Evolutionary conservation across 2,888 invertebrate species (phyloP).

Genomic region (Trichogramma dendrolimi): DNA sequence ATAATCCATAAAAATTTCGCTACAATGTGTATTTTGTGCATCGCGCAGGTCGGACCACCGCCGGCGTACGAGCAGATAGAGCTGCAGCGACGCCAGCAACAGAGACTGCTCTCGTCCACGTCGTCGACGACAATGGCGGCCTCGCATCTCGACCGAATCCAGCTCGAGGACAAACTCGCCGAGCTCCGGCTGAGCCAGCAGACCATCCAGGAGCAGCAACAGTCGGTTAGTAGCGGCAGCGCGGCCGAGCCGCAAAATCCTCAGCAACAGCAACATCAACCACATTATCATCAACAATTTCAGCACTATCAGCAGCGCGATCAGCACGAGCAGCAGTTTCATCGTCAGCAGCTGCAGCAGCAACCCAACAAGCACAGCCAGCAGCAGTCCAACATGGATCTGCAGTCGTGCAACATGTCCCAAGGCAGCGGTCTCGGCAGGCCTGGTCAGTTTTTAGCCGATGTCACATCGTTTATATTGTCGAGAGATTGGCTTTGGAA

Average conservation of each 20-base stretch:
- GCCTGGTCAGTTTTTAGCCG: conserved; percentile 41
- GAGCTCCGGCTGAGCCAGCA: conserved; percentile 58
- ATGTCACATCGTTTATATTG: conserved; percentile 25
- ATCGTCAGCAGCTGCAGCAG: conserved; percentile 33
- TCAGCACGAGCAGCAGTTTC: neutral
- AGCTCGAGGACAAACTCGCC: conserved; percentile 52
- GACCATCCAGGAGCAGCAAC: conserved; percentile 41
- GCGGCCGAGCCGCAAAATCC: conserved; percentile 27
- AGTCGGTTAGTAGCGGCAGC: conserved; percentile 5
- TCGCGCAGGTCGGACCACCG: conserved; percentile 38
- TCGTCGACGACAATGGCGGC: conserved; percentile 30
- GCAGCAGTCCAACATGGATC: conserved; percentile 45
- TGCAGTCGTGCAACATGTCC: conserved; percentile 56
- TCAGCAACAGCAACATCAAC: conserved; percentile 19
- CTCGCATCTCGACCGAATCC: conserved; percentile 41
- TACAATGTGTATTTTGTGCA: neutral
- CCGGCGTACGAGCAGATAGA: conserved; percentile 69
- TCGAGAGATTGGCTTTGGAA: too few species aligned
- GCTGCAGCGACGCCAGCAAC: conserved; percentile 59
- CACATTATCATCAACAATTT: conserved; percentile 32
- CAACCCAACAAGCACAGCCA: conserved; percentile 11
- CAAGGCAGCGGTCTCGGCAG: conserved; percentile 60
- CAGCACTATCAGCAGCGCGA: conserved; percentile 23
- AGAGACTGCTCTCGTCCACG: conserved; percentile 34
- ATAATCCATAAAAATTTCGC: too few species aligned